Base-by-base conservation (phyloP, 1,140 invertebrate species). In the Phymorhynchus buccinoides region DNA sequence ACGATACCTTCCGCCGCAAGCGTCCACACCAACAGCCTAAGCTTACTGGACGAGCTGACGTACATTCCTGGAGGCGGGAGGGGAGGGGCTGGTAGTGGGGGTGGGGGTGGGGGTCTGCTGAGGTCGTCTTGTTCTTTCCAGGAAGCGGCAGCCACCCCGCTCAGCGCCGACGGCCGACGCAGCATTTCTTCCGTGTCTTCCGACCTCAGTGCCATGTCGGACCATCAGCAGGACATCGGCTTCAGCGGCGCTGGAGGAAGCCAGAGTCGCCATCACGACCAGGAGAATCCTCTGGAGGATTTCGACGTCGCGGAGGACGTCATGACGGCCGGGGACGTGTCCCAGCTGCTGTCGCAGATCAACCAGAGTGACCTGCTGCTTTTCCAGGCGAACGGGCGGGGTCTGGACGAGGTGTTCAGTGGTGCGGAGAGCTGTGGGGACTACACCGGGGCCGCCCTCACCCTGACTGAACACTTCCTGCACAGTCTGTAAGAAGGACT, bases 321-420 rank as follows among this genome's bases (percentile, higher is more conserved):
- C 2, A 41, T 27, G 41, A 66, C 62, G 81, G 14, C 12, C n/a
- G 42, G 4, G 14, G 62, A 41, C 35, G 81, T 68, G 56, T 68
- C 56, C 9, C 35, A 83, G 56, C 81, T 83, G 62, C 81, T 83
- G 39, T 73, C 81, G 39, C 62, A 83, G 81, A 66, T 83, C 62
- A 83, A 44, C 27, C 56, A 68, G 41, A 71, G 35, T n/a, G 81
- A 83, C 37, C 62, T 83, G 6, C 14, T 83, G 12, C 32, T 83
- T 27, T 66, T 42, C 18, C 62, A 83, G 66, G 80, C 62, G n/a
- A 18, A 48, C 18, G 12, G 56, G 14, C 3, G 35, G 1, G 37
- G 14, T 27, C 32, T 75, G 73, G 77, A 79, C 14, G 77, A 79
- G 22, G 77, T 79, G 42, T 79, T 79, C 44, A 52, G 42, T n/a